Evolutionary conservation across 2,797 vertebrate species (phyloP).

Genomic region (Rhynchonycteris naso): DNA sequence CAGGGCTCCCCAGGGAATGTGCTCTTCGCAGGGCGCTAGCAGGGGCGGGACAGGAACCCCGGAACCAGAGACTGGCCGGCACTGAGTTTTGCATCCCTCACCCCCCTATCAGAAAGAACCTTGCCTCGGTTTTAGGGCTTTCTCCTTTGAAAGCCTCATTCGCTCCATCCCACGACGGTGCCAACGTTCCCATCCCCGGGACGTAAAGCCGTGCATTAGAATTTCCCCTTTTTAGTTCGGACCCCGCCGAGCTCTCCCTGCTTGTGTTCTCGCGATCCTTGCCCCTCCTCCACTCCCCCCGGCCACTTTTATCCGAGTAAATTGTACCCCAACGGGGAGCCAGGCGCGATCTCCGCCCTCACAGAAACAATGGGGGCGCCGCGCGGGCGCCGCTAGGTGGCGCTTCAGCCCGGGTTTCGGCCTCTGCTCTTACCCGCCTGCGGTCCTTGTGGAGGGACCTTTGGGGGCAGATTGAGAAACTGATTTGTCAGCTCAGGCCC

Average conservation of each 20-base stretch:
- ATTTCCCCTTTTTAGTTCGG: neutral
- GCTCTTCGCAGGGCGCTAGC: neutral
- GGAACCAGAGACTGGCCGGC: neutral
- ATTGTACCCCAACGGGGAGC: neutral
- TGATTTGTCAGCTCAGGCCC: neutral
- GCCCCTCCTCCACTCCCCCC: neutral
- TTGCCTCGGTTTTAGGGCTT: neutral
- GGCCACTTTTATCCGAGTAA: neutral
- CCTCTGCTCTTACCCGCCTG: neutral
- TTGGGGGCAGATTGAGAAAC: rapidly evolving
- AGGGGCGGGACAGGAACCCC: neutral
- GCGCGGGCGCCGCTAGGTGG: constrained; percentile 77
- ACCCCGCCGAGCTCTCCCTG: neutral
- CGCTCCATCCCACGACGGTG: neutral
- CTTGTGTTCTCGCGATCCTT: neutral
- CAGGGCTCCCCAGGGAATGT: neutral
- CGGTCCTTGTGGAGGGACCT: neutral
- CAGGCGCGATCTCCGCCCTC: neutral
- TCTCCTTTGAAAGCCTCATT: neutral
- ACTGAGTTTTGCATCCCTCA: neutral
- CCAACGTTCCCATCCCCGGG: neutral
- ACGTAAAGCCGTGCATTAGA: neutral
- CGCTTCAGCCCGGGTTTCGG: constrained; percentile 53
- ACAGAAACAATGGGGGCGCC: constrained; percentile 1
- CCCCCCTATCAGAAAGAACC: no score